A percentile compares a stretch with the other conserved stretches of the same genome.
phyloP scores from a whole-genome alignment of 1,140 invertebrate species.

The Scaptomyza graminum region DNA sequence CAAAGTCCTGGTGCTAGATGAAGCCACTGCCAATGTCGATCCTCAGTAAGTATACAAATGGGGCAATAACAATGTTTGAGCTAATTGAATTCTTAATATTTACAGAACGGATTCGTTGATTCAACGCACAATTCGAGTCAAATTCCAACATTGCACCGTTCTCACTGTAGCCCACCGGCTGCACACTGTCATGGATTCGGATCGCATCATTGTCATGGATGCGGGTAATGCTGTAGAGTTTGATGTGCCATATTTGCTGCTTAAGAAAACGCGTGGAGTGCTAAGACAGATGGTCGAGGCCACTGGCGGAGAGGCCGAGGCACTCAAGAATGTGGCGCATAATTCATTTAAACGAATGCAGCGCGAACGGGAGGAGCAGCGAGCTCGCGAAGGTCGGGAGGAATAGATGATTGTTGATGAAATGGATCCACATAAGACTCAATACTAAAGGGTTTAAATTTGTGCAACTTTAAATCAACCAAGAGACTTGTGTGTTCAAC shows the following conservation, averaged over 20 bases:
- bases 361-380: slow-evolving; percentile 45
- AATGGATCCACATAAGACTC: slow-evolving; percentile 45
- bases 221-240: slow-evolving; percentile 87
- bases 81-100: slow-evolving; percentile 14
- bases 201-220: slow-evolving; percentile 87
- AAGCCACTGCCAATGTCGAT: slow-evolving; percentile 90
- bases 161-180: slow-evolving; percentile 91
- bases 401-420: slow-evolving; percentile 4
- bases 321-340: slow-evolving; percentile 71
- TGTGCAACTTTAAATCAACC: slow-evolving; percentile 20
- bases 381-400: slow-evolving; percentile 2
- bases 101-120: slow-evolving; percentile 86
- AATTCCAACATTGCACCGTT: slow-evolving; percentile 87
- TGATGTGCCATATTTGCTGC: slow-evolving; percentile 86
- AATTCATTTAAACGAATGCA: slow-evolving; percentile 60
- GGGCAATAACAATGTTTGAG: background rate
- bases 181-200: slow-evolving; percentile 93
- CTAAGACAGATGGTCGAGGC: slow-evolving; percentile 75
- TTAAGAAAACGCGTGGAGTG: slow-evolving; percentile 84
- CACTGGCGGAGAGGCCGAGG: slow-evolving; percentile 66
- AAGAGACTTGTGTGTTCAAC: too few relatives aligned
- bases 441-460: slow-evolving; percentile 18
- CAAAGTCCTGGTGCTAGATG: slow-evolving; percentile 89
- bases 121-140: slow-evolving; percentile 85
- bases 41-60: slow-evolving; percentile 86